Evolutionary conservation across 2,797 vertebrate species (phyloP).

Genomic region (Neopelma chrysocephalum): DNA sequence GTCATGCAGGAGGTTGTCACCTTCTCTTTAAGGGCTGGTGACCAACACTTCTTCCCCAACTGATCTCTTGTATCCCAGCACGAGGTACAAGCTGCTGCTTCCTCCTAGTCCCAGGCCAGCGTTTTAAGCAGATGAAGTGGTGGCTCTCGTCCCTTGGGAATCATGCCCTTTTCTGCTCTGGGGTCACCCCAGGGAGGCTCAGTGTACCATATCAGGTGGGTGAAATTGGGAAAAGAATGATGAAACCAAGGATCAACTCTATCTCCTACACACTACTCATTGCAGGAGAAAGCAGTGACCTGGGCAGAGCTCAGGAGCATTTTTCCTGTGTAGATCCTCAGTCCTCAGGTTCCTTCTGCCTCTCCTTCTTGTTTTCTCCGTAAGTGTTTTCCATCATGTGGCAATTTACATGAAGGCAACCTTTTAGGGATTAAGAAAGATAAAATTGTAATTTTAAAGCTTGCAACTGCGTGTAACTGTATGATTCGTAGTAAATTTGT

Average conservation of each 20-base stretch:
- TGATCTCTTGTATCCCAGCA: neutral
- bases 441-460: neutral
- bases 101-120: neutral
- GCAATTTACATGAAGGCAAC: neutral
- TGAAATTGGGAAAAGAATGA: neutral
- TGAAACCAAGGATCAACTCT: neutral
- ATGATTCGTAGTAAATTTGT: neutral
- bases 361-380: neutral
- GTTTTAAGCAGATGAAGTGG: neutral
- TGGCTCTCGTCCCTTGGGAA: neutral
- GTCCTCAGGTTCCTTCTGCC: neutral
- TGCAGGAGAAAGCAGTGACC: neutral
- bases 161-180: neutral
- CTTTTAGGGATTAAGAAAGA: neutral
- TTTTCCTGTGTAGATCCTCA: neutral
- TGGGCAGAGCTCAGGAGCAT: fast-evolving
- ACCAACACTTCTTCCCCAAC: fast-evolving
- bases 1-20: neutral
- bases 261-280: neutral
- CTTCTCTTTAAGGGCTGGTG: neutral
- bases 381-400: neutral
- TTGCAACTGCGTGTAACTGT: neutral
- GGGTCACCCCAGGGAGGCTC: neutral
- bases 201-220: fast-evolving
- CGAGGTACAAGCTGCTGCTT: neutral